Base-by-base conservation (phyloP, 2,797 vertebrate species). In the Sitta carolinensis region DNA sequence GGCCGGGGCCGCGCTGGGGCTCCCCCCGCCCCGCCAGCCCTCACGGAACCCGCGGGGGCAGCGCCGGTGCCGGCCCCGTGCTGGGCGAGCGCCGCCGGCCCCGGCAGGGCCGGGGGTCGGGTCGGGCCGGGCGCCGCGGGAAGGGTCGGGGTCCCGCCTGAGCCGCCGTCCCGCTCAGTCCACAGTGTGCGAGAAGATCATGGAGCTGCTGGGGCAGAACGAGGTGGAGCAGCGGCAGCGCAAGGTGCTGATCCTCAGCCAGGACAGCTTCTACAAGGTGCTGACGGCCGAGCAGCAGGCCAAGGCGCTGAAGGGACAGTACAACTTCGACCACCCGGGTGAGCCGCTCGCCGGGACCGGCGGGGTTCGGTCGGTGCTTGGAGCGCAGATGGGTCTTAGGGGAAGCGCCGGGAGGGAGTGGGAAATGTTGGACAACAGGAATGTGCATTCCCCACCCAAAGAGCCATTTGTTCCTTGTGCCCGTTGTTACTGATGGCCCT, bases 121-220 rank as follows among this genome's bases (percentile, higher is more conserved):
- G 74, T 42, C 26, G 51, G 25, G 51, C 36, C 1, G 36, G 25
- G 69, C 16, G 13, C 54, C 34, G 29, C 23, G 59, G 69, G 45
- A 8, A 32, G 16, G 63, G n/a, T 15, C 27, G 23, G 16, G 29
- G 20, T 22, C 18, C 32, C 55, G 30, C 4, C 42, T 75, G 42
- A 52, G 13, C 36, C 54, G 27, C 59, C 75, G 73, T 36, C 14
- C 47, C 26, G 58, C 79, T 61, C 96, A 99, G 99, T 99, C 99
- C 27, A 99, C 99, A 23, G 99, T 99, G 42, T 99, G 99, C n/a
- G 99, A 99, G 95, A 99, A 99, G 98, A 99, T 99, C 96, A 99
- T 99, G 99, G 99, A 99, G 98, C 98, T 99, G 40, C 97, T 99
- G 97, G 99, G 99, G 10, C 99, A 99, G 97, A 98, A 99, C 85